Evolutionary conservation across 2,113 vertebrate genomes (phyloP).

Genomic region (Tragelaphus buxtoni): DNA sequence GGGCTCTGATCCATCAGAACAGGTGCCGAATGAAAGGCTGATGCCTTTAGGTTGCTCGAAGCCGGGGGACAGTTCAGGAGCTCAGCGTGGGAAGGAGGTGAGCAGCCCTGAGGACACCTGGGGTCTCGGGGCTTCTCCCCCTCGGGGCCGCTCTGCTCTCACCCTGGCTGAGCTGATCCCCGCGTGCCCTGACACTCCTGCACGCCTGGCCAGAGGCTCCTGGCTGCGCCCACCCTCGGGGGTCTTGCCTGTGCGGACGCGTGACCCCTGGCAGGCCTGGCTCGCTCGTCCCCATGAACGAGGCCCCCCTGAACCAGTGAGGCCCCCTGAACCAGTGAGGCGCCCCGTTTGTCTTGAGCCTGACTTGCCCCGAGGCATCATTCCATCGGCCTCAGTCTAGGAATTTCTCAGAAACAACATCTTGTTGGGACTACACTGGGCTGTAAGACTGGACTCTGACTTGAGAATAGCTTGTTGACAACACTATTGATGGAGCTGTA

Average conservation of each 20-base stretch:
- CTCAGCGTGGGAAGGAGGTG: neutral
- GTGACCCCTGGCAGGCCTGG: neutral
- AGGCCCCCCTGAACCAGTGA: neutral
- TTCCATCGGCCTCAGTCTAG: neutral
- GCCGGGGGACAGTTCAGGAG: neutral
- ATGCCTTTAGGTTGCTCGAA: neutral
- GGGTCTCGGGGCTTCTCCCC: neutral
- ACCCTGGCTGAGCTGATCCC: neutral
- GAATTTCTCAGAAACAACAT: neutral
- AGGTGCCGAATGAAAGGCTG: neutral
- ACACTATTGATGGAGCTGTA: neutral
- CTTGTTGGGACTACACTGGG: neutral
- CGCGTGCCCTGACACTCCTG: too few species aligned
- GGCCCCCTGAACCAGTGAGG: neutral
- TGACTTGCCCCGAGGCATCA: neutral
- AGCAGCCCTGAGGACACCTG: neutral
- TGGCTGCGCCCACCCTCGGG: rapidly evolving
- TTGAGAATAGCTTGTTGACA: neutral
- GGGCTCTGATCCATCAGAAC: neutral
- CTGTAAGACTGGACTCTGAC: neutral
- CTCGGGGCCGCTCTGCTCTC: neutral
- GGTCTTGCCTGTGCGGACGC: neutral
- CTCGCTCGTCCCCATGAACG: neutral
- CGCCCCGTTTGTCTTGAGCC: neutral
- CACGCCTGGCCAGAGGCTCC: neutral